phyloP scores from a whole-genome alignment of 1,140 invertebrate species.

The Pseudomyrmex pallidus region DNA sequence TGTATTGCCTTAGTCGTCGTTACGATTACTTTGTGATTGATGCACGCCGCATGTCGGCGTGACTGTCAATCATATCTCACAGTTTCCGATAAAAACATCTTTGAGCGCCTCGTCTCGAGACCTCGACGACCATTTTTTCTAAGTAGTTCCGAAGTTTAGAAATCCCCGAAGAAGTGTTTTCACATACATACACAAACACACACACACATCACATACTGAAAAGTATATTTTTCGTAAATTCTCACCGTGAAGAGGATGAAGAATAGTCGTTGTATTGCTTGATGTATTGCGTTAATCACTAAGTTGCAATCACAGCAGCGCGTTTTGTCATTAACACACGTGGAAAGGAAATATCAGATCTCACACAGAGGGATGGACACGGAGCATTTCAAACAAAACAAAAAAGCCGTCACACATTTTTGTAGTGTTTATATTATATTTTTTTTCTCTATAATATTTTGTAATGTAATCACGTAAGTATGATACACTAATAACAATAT shows the following conservation, averaged over 20 bases:
- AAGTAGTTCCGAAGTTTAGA: constrained; percentile 40
- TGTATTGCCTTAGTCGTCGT: constrained; percentile 68
- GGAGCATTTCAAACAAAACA: background rate
- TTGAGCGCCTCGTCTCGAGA: constrained; percentile 16
- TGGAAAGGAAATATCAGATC: constrained; percentile 12
- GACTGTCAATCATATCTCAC: background rate
- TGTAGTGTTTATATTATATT: constrained; percentile 24
- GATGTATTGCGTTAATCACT: constrained; percentile 32
- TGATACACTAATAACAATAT: background rate
- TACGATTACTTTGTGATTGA: constrained; percentile 28
- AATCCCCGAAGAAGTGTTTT: constrained; percentile 3
- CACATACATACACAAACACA: no score
- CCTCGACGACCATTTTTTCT: constrained; percentile 44
- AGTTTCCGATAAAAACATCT: constrained; percentile 1
- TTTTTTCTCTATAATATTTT: constrained; percentile 25
- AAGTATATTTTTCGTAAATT: constrained; percentile 49
- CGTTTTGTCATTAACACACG: background rate
- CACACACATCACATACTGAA: background rate
- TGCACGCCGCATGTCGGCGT: background rate
- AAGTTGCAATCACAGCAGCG: background rate
- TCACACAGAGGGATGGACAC: constrained; percentile 4
- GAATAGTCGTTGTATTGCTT: constrained; percentile 18
- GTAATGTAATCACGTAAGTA: constrained; percentile 15
- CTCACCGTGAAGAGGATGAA: background rate
- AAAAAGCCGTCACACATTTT: constrained; percentile 2